These are phyloP conservation scores for Schizopygopsis malacanthus DNA, from an alignment of 2,797 vertebrate genomes.

Conservation along the genomic window DNA sequence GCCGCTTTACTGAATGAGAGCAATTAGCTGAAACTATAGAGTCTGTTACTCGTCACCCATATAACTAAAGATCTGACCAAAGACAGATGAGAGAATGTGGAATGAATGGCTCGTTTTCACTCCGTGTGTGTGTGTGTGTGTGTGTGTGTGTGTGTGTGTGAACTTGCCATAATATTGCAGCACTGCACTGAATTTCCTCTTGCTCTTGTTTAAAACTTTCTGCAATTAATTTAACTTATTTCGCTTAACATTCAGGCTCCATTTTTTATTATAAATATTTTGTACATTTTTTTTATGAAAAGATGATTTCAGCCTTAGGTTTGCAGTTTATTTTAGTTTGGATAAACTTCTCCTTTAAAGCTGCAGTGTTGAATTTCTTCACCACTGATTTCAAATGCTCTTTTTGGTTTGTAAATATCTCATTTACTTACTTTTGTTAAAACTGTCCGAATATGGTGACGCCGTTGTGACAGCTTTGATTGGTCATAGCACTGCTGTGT, in stretches of 20 bases:
- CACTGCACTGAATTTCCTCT: not conserved
- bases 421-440: not conserved
- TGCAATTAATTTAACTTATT: constrained; percentile 28
- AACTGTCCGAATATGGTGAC: not conserved
- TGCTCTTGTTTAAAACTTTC: not conserved
- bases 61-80: constrained; percentile 28
- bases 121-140: not conserved
- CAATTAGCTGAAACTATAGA: constrained; percentile 50
- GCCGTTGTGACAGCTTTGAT: not conserved
- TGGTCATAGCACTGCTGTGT: not conserved
- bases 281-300: not conserved
- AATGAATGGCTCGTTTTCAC: constrained; percentile 21
- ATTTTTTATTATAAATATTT: not conserved
- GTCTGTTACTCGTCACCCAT: constrained; percentile 40
- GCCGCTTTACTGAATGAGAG: constrained; percentile 47
- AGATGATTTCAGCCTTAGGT: not conserved
- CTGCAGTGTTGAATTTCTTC: not conserved
- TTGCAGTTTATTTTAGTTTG: not conserved
- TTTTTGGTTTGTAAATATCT: not conserved
- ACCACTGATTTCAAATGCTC: not conserved
- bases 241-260: not conserved
- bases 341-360: not conserved
- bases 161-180: not conserved
- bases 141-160: constrained; percentile 36
- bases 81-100: constrained; percentile 24